Base-by-base conservation (phyloP, 2,797 vertebrate species). In the Lycodopsis pacificus region DNA sequence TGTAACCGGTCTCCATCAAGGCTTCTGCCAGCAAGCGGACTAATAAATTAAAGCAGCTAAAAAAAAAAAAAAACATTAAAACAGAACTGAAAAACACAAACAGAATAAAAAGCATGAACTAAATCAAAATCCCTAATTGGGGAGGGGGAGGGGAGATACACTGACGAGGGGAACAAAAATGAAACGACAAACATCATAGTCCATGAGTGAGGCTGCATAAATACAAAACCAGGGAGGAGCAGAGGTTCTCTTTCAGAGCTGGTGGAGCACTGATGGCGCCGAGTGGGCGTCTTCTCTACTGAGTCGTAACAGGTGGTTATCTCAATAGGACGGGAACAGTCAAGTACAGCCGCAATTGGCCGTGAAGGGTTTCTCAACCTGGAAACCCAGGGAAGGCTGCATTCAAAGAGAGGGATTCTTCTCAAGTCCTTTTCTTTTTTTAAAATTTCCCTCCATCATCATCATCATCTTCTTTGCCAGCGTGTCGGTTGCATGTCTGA, bases 21-120 rank as follows among this genome's bases (percentile, higher is more conserved):
- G 77, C 77, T 82, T 89, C 81, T 77, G 81, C 84, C 86, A 91
- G 86, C 91, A 84, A 89, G 90, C 83, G 15, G 85, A 90, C 92
- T 91, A 93, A 95, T 94, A 93, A 94, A 91, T 94, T 94, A 94
- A 90, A 91, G 80, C 81, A 87, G 84, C 86, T 93, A 91, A 93
- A 91, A 88, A 81, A 89, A 91, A 88, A 81, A 89, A 89, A 87
- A 90, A 54, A 54, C 88, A 86, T 90, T 86, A 83, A 91, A 88
- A 91, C 73, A 77, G 44, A 92, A 91, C 68, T 80, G 69, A 85
- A 88, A 88, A 89, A 87, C 46, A 90, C 80, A 91, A 89, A 82
- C 70, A 44, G 75, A 85, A 86, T 82, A 86, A 91, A 34, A 86
- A 86, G 90, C 81, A 81, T 65, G 14, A 86, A 83, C 81, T 87